Conservation (phyloP, 2,888 invertebrate species). For the Acrobasis suavella region DNA sequence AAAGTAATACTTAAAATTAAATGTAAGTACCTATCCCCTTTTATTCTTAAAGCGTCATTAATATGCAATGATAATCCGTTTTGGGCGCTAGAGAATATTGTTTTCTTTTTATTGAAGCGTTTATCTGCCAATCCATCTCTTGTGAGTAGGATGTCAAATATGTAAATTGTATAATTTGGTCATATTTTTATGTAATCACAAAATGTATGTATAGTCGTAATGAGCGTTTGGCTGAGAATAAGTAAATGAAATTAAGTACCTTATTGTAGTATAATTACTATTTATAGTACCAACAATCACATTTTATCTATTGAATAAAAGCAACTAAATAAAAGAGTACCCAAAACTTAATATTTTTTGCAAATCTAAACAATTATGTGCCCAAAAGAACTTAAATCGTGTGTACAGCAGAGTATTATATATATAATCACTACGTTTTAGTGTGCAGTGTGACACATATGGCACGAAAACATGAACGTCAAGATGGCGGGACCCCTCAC, state of each 20-base stretch:
- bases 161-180: conserved; percentile 25
- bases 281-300: not conserved
- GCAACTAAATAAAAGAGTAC: not conserved
- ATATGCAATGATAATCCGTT: no score
- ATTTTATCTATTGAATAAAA: no score
- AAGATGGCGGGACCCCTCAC: no score
- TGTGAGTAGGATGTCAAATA: conserved; percentile 11
- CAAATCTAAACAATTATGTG: not conserved
- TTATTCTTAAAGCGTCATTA: no score
- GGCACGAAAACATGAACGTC: no score
- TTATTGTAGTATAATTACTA: conserved; percentile 20
- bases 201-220: conserved; percentile 17
- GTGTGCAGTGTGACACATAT: no score
- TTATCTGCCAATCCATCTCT: not conserved
- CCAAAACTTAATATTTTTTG: not conserved
- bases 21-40: no score
- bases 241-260: conserved; percentile 25
- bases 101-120: not conserved
- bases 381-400: not conserved
- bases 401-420: no score
- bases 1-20: no score
- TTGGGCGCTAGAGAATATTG: no score
- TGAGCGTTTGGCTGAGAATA: conserved; percentile 20
- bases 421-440: no score
- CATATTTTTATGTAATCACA: conserved; percentile 23